Conservation (phyloP, 35 echinoderm and acorn worm genomes). For the Apostichopus californicus region DNA sequence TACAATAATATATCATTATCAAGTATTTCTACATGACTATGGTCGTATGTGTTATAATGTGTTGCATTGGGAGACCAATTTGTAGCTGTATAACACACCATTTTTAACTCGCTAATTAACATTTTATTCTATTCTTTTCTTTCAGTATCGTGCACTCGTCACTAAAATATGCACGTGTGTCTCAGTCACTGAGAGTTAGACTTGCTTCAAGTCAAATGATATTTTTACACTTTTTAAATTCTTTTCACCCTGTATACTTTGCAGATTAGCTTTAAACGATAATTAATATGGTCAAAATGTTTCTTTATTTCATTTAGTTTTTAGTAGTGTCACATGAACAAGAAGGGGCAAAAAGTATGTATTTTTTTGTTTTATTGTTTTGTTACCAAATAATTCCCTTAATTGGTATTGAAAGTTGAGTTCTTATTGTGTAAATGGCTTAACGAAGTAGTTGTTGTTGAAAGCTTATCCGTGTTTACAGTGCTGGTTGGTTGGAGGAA, state of each 20-base stretch:
- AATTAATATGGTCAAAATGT: conserved; percentile 11
- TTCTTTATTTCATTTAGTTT: conserved; percentile 19
- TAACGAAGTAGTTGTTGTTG: conserved; percentile 44
- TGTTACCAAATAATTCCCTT: conserved; percentile 34
- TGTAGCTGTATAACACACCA: too few species aligned
- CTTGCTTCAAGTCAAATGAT: conserved; percentile 4
- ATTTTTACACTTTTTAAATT: neutral
- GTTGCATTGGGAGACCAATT: too few species aligned
- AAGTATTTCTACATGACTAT: too few species aligned
- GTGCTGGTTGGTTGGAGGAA: conserved; percentile 56
- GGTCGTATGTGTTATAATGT: too few species aligned
- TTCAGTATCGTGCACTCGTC: neutral
- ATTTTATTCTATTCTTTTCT: too few species aligned
- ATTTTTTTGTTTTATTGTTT: conserved; percentile 12
- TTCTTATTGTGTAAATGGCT: conserved; percentile 48
- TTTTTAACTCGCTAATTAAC: too few species aligned
- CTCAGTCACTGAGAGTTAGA: neutral
- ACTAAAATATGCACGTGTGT: neutral
- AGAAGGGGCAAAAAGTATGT: neutral
- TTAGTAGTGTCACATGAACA: conserved; percentile 9
- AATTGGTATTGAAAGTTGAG: conserved; percentile 39
- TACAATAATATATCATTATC: too few species aligned
- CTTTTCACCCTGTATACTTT: conserved; percentile 48
- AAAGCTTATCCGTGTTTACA: conserved; percentile 55
- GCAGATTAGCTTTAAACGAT: conserved; percentile 41